Evolutionary conservation across 1,140 invertebrate species (phyloP), one percentile per base, ranked within the genome.

Genomic region (Temnothorax longispinosus): DNA sequence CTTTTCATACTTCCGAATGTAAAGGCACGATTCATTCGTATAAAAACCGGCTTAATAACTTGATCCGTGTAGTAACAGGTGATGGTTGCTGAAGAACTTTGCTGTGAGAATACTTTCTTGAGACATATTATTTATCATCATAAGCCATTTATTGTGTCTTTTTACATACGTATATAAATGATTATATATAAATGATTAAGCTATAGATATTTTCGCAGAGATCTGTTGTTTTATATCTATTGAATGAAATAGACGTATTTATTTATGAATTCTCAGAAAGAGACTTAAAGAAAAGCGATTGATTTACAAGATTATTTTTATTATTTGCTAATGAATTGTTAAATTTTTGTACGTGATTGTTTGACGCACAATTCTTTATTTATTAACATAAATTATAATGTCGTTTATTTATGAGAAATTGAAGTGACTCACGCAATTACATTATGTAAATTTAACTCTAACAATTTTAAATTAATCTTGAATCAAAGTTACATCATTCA

Each of bases 401-500:
- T 56, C 8, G 11, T 18, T 82, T 60, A 75, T 84, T 60, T 50
- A 38, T 74, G 11, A 1, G 18, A 2, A 18, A 21, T 74, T 8
- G 4, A 18, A 75, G 13, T 47, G 11, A 35, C 1, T n/a, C 0
- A 27, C 27, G 18, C 21, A 27, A 27, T 74, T 60, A 75, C 11
- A 47, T 82, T 58, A n/a, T 74, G 6, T n/a, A 58, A 58, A 74
- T 75, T 74, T 74, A 84, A 74, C 3, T 44, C 15, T 15, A 47
- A 35, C 47, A 74, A 52, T 56, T 47, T 75, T 4, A 7, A 60
- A 32, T 75, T 84, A 84, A 74, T 74, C 27, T 27, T 1, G 27
- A 27, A 72, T 58, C n/a, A 15, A 75, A 75, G 80, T 75, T 84
- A 56, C 41, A 21, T 7, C 54, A 82, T 52, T 32, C 54, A 84